These are phyloP conservation scores for Myripristis jacobus DNA, from an alignment of 2,797 vertebrate genomes.

Conservation along the genomic window DNA sequence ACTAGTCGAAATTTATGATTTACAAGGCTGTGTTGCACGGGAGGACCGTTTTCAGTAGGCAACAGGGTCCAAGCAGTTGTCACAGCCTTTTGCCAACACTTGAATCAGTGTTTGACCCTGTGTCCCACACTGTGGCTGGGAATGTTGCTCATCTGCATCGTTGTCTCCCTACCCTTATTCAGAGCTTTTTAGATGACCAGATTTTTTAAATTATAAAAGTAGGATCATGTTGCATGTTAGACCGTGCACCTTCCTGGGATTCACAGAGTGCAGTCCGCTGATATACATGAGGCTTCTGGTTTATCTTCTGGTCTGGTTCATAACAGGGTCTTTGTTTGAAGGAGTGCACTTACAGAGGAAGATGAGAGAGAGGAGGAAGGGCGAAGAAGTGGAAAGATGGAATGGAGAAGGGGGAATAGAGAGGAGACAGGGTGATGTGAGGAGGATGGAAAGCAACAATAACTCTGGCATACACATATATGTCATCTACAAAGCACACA, in stretches of 20 bases:
- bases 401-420: constrained; percentile 38
- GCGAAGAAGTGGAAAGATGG: constrained; percentile 28
- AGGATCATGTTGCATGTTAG: not conserved
- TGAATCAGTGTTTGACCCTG: constrained; percentile 2
- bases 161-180: constrained; percentile 1
- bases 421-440: constrained; percentile 24
- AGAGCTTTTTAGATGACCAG: not conserved
- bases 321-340: constrained; percentile 32
- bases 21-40: too few species aligned
- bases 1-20: too few species aligned
- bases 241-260: not conserved
- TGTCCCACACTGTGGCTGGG: not conserved
- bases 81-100: constrained; percentile 10
- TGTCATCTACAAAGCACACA: constrained; percentile 5
- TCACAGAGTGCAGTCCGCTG: not conserved
- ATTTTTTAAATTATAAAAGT: constrained; percentile 8
- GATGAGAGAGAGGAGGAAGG: constrained; percentile 6
- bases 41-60: too few species aligned
- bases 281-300: constrained; percentile 15
- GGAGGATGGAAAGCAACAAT: constrained; percentile 34
- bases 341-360: constrained; percentile 21
- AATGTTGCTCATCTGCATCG: constrained; percentile 10
- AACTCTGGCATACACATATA: constrained; percentile 32
- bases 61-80: constrained; percentile 8
- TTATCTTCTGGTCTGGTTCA: constrained; percentile 36